phyloP scores from a whole-genome alignment of 2,113 vertebrate species.

The Gnathonemus echidnorhynchus region DNA sequence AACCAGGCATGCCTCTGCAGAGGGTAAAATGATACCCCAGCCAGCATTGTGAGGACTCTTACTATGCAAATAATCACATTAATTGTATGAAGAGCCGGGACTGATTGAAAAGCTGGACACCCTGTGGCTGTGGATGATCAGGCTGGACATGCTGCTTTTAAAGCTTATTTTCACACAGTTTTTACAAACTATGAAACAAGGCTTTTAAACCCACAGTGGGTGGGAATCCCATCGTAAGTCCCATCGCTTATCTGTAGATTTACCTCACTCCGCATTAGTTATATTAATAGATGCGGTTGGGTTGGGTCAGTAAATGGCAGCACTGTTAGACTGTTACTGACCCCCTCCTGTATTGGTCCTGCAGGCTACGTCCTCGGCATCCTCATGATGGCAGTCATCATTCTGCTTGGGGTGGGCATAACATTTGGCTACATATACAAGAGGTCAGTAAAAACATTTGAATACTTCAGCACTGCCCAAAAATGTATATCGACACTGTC shows the following conservation, averaged over 20 bases:
- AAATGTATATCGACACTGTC: not conserved
- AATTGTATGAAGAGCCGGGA: not conserved
- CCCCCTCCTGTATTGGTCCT: not conserved
- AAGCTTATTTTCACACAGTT: not conserved
- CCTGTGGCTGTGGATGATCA: not conserved
- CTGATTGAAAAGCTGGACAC: not conserved
- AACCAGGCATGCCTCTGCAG: not conserved
- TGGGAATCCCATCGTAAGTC: not conserved
- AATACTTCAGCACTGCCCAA: not conserved
- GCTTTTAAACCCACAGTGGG: not conserved
- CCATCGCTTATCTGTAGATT: not conserved
- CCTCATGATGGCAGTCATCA: slow-evolving; percentile 83
- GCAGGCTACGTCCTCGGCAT: slow-evolving; percentile 79
- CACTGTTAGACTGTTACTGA: not conserved
- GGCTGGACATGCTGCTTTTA: not conserved
- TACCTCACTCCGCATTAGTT: not conserved
- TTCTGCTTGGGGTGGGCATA: slow-evolving; percentile 77
- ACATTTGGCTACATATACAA: slow-evolving; percentile 87
- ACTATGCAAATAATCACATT: not conserved
- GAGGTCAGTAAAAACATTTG: slow-evolving; percentile 60
- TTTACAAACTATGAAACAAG: not conserved
- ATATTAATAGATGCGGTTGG: not conserved
- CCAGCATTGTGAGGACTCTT: not conserved
- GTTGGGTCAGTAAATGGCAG: not conserved
- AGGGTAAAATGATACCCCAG: not conserved